phyloP scores from a whole-genome alignment of 2,113 vertebrate species.

The Protobothrops flavoviridis region DNA sequence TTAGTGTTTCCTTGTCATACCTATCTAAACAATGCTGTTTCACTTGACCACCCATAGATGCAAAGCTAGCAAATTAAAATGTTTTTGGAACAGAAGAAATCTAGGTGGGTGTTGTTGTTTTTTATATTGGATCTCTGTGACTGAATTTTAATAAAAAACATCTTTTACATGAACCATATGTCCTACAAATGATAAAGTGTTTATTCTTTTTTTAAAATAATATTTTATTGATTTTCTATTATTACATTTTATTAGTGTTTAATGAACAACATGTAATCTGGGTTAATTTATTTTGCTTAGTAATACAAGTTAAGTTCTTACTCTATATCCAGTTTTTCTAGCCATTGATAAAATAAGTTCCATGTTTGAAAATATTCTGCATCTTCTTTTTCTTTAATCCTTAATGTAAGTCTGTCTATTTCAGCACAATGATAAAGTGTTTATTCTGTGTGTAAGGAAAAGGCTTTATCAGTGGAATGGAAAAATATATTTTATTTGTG shows the following conservation, averaged over 20 bases:
- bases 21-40: neutral
- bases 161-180: neutral
- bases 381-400: no score
- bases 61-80: neutral
- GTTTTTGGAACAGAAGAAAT: neutral
- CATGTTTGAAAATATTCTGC: no score
- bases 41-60: neutral
- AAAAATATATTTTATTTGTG: neutral
- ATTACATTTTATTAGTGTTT: no score
- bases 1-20: constrained; percentile 1
- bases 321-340: no score
- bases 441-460: neutral
- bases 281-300: no score
- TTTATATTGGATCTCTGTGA: neutral
- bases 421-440: neutral
- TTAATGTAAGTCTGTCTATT: no score
- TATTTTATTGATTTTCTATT: no score
- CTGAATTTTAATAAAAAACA: neutral
- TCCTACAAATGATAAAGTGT: neutral
- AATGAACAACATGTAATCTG: no score
- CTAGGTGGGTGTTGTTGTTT: neutral
- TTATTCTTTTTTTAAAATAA: neutral
- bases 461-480: neutral
- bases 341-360: no score
- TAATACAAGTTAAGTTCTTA: no score